Evolutionary conservation across 2,888 invertebrate species (phyloP).

Genomic region (Lithophane semibrunnea): DNA sequence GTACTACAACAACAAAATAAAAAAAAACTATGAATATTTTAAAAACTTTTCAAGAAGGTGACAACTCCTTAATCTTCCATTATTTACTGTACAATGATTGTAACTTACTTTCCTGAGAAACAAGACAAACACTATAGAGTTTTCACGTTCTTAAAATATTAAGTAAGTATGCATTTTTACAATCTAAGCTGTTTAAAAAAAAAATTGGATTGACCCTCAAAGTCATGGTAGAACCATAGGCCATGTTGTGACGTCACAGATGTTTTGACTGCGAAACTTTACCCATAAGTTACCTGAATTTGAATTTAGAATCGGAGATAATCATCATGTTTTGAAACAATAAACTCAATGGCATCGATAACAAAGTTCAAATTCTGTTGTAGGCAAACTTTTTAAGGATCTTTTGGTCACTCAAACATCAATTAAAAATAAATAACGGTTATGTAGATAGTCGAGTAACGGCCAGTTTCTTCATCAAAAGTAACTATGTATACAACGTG

Average conservation of each 20-base stretch:
- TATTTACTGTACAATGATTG: neutral
- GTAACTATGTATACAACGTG: too few species aligned
- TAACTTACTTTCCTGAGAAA: neutral
- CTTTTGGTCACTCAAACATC: neutral
- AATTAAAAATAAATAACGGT: neutral
- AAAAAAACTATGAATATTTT: too few species aligned
- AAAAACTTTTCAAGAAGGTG: neutral
- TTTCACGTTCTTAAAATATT: neutral
- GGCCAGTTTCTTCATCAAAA: too few species aligned
- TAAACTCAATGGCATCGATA: neutral
- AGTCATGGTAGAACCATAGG: neutral
- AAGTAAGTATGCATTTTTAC: neutral
- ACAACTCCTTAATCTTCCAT: neutral
- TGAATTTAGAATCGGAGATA: slow-evolving; percentile 3
- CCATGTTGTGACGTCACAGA: neutral
- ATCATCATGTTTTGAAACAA: neutral
- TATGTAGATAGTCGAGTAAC: neutral
- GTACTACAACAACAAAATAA: neutral
- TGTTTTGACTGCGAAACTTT: neutral
- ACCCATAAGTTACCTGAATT: neutral
- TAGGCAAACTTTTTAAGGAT: neutral
- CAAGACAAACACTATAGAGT: too few species aligned
- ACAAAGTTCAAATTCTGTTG: neutral
- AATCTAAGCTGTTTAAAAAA: neutral
- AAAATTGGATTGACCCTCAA: neutral